Conservation (phyloP, 1,140 invertebrate genomes). For the Drosophila sucinea region DNA sequence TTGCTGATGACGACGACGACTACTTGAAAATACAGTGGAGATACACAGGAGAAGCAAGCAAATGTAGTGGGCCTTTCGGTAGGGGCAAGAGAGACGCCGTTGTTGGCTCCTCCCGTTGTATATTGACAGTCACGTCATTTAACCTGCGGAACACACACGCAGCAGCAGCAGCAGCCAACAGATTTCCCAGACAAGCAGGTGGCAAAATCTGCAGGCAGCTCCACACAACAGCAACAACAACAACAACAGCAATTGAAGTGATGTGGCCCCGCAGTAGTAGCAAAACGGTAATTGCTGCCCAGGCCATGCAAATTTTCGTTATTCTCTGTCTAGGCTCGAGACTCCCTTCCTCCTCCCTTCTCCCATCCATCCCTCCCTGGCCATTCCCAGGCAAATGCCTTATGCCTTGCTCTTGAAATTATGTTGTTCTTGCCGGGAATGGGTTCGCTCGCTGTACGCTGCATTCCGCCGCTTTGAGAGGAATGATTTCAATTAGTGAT, state of each 20-base stretch:
- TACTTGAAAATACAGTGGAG: slow-evolving; percentile 57
- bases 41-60: slow-evolving; percentile 20
- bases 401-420: slow-evolving; percentile 39
- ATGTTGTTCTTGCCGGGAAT: slow-evolving; percentile 68
- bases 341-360: slow-evolving; percentile 22
- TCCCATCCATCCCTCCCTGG: neutral
- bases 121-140: slow-evolving; percentile 77
- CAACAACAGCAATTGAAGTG: slow-evolving; percentile 55
- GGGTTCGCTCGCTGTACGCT: slow-evolving; percentile 29
- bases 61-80: too few species aligned
- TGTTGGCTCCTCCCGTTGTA: neutral
- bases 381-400: neutral
- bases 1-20: slow-evolving; percentile 63
- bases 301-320: slow-evolving; percentile 69
- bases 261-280: slow-evolving; percentile 60
- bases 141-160: slow-evolving; percentile 77
- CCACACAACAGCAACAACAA: slow-evolving; percentile 21
- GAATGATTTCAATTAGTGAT: slow-evolving; percentile 72
- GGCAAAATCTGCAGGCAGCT: slow-evolving; percentile 63
- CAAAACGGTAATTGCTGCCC: slow-evolving; percentile 66
- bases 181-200: slow-evolving; percentile 77
- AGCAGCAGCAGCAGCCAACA: slow-evolving; percentile 34
- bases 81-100: too few species aligned
- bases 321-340: slow-evolving; percentile 33
- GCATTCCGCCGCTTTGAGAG: neutral